Conservation (phyloP, 2,888 invertebrate species). For the Dorcus hopei region DNA sequence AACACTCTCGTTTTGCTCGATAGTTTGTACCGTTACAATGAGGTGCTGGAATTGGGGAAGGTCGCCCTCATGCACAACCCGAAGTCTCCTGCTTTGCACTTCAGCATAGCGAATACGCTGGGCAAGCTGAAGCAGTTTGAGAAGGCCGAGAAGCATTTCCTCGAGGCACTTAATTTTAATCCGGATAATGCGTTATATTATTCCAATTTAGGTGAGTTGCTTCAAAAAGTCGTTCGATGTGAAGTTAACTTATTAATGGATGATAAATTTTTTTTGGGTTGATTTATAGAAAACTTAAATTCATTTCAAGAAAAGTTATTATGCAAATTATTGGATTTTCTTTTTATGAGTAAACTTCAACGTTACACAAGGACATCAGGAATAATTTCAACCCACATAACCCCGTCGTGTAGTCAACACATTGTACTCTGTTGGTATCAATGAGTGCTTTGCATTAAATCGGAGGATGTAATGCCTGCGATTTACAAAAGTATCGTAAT, state of each 20-base stretch:
- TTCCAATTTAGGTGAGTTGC: constrained; percentile 77
- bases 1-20: constrained; percentile 85
- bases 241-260: neutral
- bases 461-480: too few relatives aligned
- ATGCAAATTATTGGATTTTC: too few relatives aligned
- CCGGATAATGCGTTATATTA: constrained; percentile 77
- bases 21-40: constrained; percentile 55
- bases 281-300: too few relatives aligned
- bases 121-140: constrained; percentile 77
- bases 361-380: too few relatives aligned
- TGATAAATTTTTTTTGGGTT: too few relatives aligned
- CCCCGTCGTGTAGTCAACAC: too few relatives aligned
- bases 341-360: too few relatives aligned
- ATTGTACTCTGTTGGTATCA: too few relatives aligned
- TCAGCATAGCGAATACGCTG: constrained; percentile 83
- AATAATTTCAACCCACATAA: too few relatives aligned
- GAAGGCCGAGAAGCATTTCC: constrained; percentile 79
- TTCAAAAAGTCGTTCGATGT: neutral
- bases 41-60: constrained; percentile 68
- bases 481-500: too few relatives aligned
- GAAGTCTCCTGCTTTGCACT: constrained; percentile 73
- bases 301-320: too few relatives aligned
- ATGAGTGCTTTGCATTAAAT: too few relatives aligned
- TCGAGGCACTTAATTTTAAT: constrained; percentile 67
- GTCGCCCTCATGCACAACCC: constrained; percentile 70